phyloP scores from a whole-genome alignment of 2,797 vertebrate genomes.

The Apodemus agrarius region DNA sequence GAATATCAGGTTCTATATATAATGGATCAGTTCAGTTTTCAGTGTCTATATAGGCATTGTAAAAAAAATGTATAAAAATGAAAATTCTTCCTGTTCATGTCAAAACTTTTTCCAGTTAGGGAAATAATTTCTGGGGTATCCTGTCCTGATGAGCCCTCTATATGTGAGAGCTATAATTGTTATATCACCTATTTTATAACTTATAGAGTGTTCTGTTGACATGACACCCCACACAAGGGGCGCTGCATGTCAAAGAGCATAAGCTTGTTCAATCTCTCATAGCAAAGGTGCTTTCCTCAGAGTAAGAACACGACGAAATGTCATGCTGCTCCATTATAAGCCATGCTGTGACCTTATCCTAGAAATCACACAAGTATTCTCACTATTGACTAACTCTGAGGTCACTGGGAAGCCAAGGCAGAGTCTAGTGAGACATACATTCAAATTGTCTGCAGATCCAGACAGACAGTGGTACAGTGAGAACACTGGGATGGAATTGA shows the following conservation, averaged over 20 bases:
- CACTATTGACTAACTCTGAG: neutral
- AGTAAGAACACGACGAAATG: neutral
- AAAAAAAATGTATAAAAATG: neutral
- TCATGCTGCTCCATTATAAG: neutral
- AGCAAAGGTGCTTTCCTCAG: neutral
- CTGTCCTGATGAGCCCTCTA: neutral
- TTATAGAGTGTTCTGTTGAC: neutral
- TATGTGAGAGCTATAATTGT: neutral
- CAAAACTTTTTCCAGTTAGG: slow-evolving; percentile 41
- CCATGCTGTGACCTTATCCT: neutral
- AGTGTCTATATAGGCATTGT: neutral
- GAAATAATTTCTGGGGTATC: neutral
- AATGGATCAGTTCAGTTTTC: neutral
- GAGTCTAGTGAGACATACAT: neutral
- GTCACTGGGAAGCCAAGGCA: slow-evolving; percentile 1
- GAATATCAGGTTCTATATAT: neutral
- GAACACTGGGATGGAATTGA: neutral
- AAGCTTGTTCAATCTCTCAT: neutral
- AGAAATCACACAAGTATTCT: neutral
- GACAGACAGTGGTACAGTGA: neutral
- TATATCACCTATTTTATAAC: neutral
- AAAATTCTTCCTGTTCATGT: slow-evolving; percentile 4
- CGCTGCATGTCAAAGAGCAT: neutral
- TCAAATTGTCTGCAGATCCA: slow-evolving; percentile 16
- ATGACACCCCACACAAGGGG: neutral